Evolutionary conservation across 2,797 vertebrate species (phyloP), one percentile per base, ranked within the genome.

Genomic region (Menidia menidia): DNA sequence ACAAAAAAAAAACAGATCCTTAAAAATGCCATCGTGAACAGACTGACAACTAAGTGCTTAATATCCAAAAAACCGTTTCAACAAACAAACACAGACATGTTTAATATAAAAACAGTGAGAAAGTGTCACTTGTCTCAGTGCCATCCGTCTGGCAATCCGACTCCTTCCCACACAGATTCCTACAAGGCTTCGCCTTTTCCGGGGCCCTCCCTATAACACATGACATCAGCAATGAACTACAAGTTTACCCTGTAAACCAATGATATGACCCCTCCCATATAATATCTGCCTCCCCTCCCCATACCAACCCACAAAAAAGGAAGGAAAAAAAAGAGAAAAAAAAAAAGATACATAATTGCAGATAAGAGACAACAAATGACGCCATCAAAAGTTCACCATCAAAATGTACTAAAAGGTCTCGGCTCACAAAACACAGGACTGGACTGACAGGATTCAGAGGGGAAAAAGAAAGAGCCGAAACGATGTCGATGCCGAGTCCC

Each of bases 171-270:
- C 14, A 3, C 42, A 68, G 77, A 73, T 25, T 77, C 78, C 84
- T 82, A 78, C 86, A 65, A 63, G 78, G 73, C 53, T 73, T 43
- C 44, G 71, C 12, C 19, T 63, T 74, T 71, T 75, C 82, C 71
- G 58, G 80, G 70, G 66, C 64, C 57, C 56, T 80, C 48, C 51
- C 18, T 9, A 67, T 11, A 45, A 54, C 25, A 88, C 69, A 87
- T 82, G 77, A 89, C 88, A 89, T 86, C 83, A 88, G 81, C 81
- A 76, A 86, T 65, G 64, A 88, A 91, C 83, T 87, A 75, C 82
- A 77, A 87, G 87, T 92, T 90, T 92, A 95, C 93, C 94, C 92
- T 95, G 93, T 94, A 93, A 94, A 94, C 93, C 93, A 93, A 90
- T 88, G 88, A 92, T 87, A 92, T 88, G 88, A 89, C 80, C 87